Evolutionary conservation across 2,113 vertebrate species (phyloP).

Genomic region (Ursus arctos): DNA sequence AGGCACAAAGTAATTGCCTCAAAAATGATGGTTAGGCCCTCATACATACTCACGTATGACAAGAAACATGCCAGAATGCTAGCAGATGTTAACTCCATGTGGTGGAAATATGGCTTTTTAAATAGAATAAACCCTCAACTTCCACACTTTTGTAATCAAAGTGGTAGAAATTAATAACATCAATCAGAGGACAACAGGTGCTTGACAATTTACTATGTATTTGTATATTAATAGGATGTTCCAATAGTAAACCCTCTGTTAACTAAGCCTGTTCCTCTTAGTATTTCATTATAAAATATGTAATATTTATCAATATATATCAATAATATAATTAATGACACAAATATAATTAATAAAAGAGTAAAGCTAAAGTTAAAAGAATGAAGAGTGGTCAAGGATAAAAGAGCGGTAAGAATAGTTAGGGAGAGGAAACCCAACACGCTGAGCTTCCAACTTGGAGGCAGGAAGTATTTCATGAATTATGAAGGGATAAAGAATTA

Average conservation of each 20-base stretch:
- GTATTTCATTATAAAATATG: background rate
- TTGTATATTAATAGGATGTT: background rate
- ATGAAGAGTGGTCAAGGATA: background rate
- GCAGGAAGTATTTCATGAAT: background rate
- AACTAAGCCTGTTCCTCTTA: slow-evolving; percentile 3
- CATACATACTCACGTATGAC: background rate
- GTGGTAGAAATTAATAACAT: background rate
- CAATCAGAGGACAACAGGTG: background rate
- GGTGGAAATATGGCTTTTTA: slow-evolving; percentile 33
- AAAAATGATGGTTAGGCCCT: background rate
- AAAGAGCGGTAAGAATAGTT: background rate
- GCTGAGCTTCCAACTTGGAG: background rate
- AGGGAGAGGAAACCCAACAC: background rate
- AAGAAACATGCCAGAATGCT: slow-evolving; percentile 13
- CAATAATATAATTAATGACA: background rate
- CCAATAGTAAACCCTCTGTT: background rate
- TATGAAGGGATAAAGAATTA: background rate
- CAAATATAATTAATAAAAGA: slow-evolving; percentile 29
- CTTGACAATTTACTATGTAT: background rate
- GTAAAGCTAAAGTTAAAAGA: background rate
- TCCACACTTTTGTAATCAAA: slow-evolving; percentile 9
- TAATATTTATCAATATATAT: background rate
- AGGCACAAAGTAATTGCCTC: slow-evolving; percentile 25
- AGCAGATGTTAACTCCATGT: background rate
- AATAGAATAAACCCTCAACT: background rate